phyloP scores from a whole-genome alignment of 2,888 invertebrate species.

The Cotesia congregata region DNA sequence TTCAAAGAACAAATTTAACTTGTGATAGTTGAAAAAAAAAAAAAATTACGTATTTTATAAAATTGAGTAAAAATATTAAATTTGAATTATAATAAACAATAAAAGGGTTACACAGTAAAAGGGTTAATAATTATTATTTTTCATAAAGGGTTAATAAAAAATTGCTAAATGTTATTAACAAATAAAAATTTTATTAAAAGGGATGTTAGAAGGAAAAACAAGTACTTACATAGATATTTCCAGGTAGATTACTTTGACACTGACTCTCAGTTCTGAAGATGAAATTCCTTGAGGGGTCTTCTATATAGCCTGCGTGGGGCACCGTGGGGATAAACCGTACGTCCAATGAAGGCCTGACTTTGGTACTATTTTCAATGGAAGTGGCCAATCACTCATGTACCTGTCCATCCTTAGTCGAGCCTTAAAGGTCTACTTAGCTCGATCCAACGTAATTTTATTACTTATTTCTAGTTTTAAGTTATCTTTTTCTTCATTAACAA shows the following conservation, averaged over 20 bases:
- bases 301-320: slow-evolving; percentile 66
- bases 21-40: not conserved
- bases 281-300: slow-evolving; percentile 68
- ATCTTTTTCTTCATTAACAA: slow-evolving; percentile 12
- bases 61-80: not conserved
- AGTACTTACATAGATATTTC: slow-evolving; percentile 59
- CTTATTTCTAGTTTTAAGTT: slow-evolving; percentile 18
- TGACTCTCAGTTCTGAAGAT: slow-evolving; percentile 69
- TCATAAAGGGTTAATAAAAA: no score
- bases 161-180: no score
- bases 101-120: slow-evolving; percentile 7
- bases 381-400: slow-evolving; percentile 54
- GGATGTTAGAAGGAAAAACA: slow-evolving; percentile 42
- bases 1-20: no score
- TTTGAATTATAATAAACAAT: not conserved
- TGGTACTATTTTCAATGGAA: slow-evolving; percentile 64
- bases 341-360: slow-evolving; percentile 62
- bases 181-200: no score
- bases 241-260: slow-evolving; percentile 65
- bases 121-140: not conserved
- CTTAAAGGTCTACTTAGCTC: slow-evolving; percentile 20
- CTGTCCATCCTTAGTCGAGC: slow-evolving; percentile 20
- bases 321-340: slow-evolving; percentile 62
- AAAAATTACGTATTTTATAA: not conserved
- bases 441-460: not conserved